Base-by-base conservation (phyloP, 2,888 invertebrate species). In the Acronicta psi region DNA sequence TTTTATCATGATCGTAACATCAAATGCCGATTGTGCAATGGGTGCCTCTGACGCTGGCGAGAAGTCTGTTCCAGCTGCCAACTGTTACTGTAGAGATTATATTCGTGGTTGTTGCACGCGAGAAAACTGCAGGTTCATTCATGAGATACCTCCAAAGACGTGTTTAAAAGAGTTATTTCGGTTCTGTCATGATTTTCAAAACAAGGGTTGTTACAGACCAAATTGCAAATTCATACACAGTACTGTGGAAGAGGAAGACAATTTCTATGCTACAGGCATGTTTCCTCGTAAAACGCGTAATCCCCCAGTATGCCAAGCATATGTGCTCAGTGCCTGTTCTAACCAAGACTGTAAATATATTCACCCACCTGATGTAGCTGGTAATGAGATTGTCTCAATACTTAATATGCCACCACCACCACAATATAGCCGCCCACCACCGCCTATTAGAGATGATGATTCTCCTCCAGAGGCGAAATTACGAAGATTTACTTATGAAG, bases 181-280 rank as follows among this genome's bases (percentile, higher is more conserved):
- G 37, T 95, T 95, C 77, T 95, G 95, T 75, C 95, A 95, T 77
- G 95, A 95, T 76, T 95, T 86, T 80, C 97, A 97, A 89, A 97
- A 97, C 85, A 96, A 96, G 80, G 96, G 96, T 69, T 94, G 95
- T 66, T 95, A 96, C 57, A 93, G 95, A 77, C 84, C 89, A 10
- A 96, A 95, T 73, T 97, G 97, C 83, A 95, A 95, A 75, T 97
- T 96, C 84, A 90, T 96, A 53, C 97, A 97, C 84, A 96, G 96
- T 77, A 94, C 95, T 7, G 89, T 95, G 46, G 96, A 96, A 79
- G 96, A 97, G 47, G 96, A 97, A 84, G 96, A 96, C 62, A 94
- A 94, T 62, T 97, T 96, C 81, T 97, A 95, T 75, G 87, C 90
- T 58, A 94, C 95, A 49, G 96, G 96, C 18, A 94, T 95, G 41